These are phyloP conservation scores for Seriola dumerili DNA, from an alignment of 2,113 vertebrate genomes.

Conservation along the genomic window DNA sequence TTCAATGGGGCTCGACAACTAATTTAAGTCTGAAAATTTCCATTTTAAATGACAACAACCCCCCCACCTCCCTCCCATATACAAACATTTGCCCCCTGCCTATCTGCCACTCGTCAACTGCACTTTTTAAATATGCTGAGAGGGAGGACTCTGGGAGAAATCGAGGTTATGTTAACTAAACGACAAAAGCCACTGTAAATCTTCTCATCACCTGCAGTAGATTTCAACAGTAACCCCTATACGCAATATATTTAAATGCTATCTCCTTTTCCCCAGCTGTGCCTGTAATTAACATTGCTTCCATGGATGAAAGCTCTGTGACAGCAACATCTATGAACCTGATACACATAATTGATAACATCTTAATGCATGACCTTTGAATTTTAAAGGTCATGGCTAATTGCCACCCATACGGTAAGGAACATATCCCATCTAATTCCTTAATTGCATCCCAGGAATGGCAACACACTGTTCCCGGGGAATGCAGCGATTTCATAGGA, in stretches of 20 bases:
- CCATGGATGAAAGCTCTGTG: constrained; percentile 68
- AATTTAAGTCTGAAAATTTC: not conserved
- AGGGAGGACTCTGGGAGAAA: not conserved
- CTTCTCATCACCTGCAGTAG: not conserved
- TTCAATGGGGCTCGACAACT: no score
- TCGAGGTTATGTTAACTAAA: not conserved
- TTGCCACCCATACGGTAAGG: constrained; percentile 78
- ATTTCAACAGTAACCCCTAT: constrained; percentile 10
- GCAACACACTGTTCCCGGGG: constrained; percentile 40
- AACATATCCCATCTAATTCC: constrained; percentile 79
- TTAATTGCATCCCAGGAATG: constrained; percentile 74
- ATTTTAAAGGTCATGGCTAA: constrained; percentile 80
- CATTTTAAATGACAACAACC: not conserved
- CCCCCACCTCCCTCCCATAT: no score
- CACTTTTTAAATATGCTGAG: not conserved
- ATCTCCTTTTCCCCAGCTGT: constrained; percentile 18
- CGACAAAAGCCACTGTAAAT: not conserved
- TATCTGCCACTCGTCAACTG: not conserved
- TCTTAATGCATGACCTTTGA: constrained; percentile 81
- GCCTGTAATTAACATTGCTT: constrained; percentile 70
- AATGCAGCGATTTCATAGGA: constrained; percentile 66
- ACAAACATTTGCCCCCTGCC: not conserved
- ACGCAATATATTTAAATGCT: constrained; percentile 29
- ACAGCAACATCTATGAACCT: constrained; percentile 72
- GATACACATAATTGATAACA: constrained; percentile 82